These are phyloP conservation scores for Chaunax sp. DNA, from an alignment of 2,797 vertebrate species.

Conservation along the genomic window DNA sequence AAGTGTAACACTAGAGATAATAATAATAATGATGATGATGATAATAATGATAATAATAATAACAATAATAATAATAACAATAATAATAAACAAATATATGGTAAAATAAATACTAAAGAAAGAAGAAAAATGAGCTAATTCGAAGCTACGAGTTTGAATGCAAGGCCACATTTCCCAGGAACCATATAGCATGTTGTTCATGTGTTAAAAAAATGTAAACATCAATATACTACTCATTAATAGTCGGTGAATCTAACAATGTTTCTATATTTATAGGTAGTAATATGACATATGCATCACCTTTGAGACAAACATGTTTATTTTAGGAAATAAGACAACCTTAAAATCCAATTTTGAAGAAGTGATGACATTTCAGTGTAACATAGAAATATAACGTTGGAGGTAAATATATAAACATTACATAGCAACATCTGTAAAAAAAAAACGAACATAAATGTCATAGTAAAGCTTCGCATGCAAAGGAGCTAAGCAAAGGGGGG, in stretches of 20 bases:
- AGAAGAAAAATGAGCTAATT: neutral
- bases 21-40: no score
- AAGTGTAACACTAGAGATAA: no score
- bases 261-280: no score
- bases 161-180: slow-evolving; percentile 11
- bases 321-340: neutral
- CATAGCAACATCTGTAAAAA: slow-evolving; percentile 27
- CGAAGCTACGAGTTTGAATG: neutral
- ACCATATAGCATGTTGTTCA: neutral
- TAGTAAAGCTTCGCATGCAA: slow-evolving; percentile 55
- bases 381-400: slow-evolving; percentile 19
- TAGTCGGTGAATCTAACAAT: neutral
- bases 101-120: neutral
- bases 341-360: neutral
- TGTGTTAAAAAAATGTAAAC: no score
- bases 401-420: slow-evolving; percentile 7
- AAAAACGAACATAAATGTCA: slow-evolving; percentile 29
- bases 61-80: no score
- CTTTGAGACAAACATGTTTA: neutral
- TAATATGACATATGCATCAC: slow-evolving; percentile 1
- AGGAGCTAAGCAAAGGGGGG: slow-evolving; percentile 23
- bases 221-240: neutral
- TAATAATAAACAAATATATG: no score
- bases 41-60: no score
- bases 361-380: neutral